These are phyloP conservation scores for Orius laevigatus DNA, from an alignment of 1,140 invertebrate genomes.

Conservation along the genomic window DNA sequence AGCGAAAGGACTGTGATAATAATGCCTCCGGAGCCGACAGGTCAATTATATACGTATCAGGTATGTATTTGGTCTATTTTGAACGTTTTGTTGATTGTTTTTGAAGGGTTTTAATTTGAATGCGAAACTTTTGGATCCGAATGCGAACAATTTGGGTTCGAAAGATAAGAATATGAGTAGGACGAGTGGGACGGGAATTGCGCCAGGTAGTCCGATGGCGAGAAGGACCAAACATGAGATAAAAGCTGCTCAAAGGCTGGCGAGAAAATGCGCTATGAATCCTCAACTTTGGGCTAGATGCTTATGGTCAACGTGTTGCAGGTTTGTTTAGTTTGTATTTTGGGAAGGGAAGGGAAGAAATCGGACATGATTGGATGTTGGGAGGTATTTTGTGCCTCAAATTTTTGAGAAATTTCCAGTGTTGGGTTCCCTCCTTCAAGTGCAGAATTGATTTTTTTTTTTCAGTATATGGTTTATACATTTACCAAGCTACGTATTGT, in stretches of 20 bases:
- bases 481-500: conserved; percentile 59
- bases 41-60: conserved; percentile 28
- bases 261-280: conserved; percentile 45
- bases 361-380: not conserved
- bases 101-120: conserved; percentile 36
- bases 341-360: too few species aligned
- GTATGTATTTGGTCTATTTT: conserved; percentile 13
- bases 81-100: conserved; percentile 22
- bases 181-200: conserved; percentile 21
- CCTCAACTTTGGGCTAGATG: conserved; percentile 87
- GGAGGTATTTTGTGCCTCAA: not conserved
- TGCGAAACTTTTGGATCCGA: conserved; percentile 21
- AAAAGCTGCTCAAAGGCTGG: conserved; percentile 75
- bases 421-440: not conserved
- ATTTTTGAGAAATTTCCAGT: not conserved
- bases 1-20: conserved; percentile 92
- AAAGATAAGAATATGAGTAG: conserved; percentile 20
- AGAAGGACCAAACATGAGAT: conserved; percentile 89
- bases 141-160: not conserved
- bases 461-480: conserved; percentile 94
- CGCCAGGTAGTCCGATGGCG: conserved; percentile 77
- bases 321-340: conserved; percentile 23
- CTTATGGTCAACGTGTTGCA: conserved; percentile 66
- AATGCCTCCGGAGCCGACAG: conserved; percentile 70
- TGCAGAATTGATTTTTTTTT: conserved; percentile 14